Conservation (phyloP, 2,113 vertebrate genomes). For the Neopipo cinnamomea region DNA sequence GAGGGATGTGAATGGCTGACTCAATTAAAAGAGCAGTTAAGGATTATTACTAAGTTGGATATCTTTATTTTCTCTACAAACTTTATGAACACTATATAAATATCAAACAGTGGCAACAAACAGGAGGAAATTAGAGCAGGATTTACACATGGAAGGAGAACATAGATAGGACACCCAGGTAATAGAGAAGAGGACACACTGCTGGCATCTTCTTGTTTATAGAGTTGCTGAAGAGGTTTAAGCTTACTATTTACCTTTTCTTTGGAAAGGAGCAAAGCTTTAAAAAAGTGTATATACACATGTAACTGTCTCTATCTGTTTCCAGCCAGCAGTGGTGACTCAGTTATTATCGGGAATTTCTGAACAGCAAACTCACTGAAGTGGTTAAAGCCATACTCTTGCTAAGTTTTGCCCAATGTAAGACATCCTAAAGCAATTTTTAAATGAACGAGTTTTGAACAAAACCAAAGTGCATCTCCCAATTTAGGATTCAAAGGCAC, state of each 20-base stretch:
- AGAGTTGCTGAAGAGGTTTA: not conserved
- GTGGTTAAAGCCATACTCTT: not conserved
- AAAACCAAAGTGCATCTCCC: not conserved
- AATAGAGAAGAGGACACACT: not conserved
- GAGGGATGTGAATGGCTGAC: not conserved
- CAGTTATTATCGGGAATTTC: not conserved
- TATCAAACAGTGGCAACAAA: not conserved
- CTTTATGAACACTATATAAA: not conserved
- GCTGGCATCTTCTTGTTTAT: not conserved
- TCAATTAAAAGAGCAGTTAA: not conserved
- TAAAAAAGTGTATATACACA: not conserved
- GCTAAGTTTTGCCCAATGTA: not conserved
- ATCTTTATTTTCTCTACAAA: not conserved
- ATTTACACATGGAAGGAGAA: not conserved
- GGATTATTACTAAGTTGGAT: not conserved
- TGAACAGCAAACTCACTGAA: not conserved
- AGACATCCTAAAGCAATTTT: not conserved
- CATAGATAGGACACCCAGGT: not conserved
- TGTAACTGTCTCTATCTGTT: not conserved
- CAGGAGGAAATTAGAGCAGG: not conserved
- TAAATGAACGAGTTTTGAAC: not conserved
- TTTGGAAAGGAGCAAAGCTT: not conserved
- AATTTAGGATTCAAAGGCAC: not conserved
- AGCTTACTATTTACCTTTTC: not conserved
- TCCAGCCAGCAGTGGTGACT: not conserved